Conservation (phyloP, 2,797 vertebrate species). For the Kryptopterus vitreolus region DNA sequence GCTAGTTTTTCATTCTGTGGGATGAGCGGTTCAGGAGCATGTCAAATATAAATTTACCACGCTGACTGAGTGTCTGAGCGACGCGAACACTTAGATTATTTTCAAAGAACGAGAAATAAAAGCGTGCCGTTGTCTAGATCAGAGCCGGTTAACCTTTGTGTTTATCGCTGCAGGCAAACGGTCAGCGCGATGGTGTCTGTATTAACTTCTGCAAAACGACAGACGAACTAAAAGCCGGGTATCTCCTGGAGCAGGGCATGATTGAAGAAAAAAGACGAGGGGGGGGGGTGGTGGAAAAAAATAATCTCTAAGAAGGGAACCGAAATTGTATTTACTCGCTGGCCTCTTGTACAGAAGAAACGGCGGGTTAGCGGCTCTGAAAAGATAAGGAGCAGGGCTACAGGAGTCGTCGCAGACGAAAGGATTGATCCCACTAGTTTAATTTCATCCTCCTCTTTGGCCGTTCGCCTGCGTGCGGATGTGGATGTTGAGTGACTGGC, state of each 20-base stretch:
- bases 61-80: constrained; percentile 3
- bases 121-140: constrained; percentile 1
- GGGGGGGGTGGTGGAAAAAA: constrained; percentile 24
- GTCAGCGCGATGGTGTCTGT: not conserved
- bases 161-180: constrained; percentile 11
- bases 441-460: constrained; percentile 53
- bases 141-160: constrained; percentile 13
- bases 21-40: not conserved
- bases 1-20: not conserved
- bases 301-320: not conserved
- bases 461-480: constrained; percentile 25
- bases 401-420: constrained; percentile 27
- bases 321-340: constrained; percentile 44
- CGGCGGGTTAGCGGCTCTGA: constrained; percentile 26
- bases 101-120: constrained; percentile 5
- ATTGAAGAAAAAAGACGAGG: constrained; percentile 5
- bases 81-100: not conserved
- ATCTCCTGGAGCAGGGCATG: constrained; percentile 18
- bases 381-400: constrained; percentile 42
- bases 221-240: not conserved
- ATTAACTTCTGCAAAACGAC: not conserved
- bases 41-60: constrained; percentile 2
- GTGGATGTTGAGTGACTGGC: constrained; percentile 34
- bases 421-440: constrained; percentile 50
- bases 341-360: constrained; percentile 18